Evolutionary conservation across 2,113 vertebrate species (phyloP).

Genomic region (Carassius carassius): DNA sequence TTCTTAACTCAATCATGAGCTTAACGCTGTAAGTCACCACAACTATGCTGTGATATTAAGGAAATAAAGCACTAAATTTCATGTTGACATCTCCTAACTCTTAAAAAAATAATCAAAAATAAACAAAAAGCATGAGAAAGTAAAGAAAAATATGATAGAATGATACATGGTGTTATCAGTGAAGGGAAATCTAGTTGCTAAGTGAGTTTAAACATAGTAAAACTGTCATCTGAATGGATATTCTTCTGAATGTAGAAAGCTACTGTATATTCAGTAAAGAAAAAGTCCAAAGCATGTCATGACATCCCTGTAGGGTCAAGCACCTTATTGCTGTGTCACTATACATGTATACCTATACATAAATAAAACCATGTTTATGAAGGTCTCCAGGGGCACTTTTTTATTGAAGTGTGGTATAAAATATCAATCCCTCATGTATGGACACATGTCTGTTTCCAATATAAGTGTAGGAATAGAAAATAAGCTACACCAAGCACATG

Average conservation of each 20-base stretch:
- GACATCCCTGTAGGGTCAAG: background rate
- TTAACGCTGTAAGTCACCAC: conserved; percentile 27
- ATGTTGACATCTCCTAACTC: conserved; percentile 21
- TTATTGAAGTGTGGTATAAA: background rate
- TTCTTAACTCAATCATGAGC: conserved; percentile 10
- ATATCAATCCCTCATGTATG: background rate
- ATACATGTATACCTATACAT: background rate
- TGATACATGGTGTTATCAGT: conserved; percentile 27
- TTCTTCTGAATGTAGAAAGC: conserved; percentile 59
- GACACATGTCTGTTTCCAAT: background rate
- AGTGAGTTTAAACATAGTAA: conserved; percentile 65
- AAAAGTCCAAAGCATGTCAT: background rate
- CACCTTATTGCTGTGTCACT: background rate
- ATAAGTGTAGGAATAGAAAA: background rate
- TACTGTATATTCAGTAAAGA: background rate
- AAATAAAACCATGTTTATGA: background rate
- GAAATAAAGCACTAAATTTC: conserved; percentile 72
- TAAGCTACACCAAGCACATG: background rate
- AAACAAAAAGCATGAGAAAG: conserved; percentile 9
- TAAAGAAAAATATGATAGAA: conserved; percentile 42
- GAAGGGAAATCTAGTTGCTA: conserved; percentile 60
- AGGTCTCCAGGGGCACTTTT: background rate
- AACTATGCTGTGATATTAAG: conserved; percentile 65
- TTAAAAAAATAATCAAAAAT: background rate
- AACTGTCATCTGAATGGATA: conserved; percentile 69